These are phyloP conservation scores for Omphaloscelis lunosa DNA, from an alignment of 2,888 invertebrate species.

Conservation along the genomic window DNA sequence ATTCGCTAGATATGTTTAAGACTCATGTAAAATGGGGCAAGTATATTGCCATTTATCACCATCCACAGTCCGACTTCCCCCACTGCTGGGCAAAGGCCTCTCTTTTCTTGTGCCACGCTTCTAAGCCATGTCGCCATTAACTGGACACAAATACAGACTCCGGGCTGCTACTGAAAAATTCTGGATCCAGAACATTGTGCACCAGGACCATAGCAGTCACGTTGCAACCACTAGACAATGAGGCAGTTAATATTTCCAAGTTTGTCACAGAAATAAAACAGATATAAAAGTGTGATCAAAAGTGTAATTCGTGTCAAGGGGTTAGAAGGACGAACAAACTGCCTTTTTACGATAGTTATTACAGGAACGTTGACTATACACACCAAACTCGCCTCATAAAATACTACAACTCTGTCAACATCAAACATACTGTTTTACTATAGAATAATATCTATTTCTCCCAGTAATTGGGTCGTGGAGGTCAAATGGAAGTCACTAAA, in stretches of 20 bases:
- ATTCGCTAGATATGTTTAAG: neutral
- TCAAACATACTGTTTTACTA: conserved; percentile 13
- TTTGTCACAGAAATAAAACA: neutral
- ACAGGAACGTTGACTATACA: conserved; percentile 1
- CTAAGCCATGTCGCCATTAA: neutral
- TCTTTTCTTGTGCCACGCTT: too few species aligned
- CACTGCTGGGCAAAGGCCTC: too few species aligned
- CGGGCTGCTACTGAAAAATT: neutral
- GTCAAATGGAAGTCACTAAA: conserved; percentile 13
- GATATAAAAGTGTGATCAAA: conserved; percentile 22
- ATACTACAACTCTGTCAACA: conserved; percentile 23
- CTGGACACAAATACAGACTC: too few species aligned
- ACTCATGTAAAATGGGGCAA: neutral
- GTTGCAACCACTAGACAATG: neutral
- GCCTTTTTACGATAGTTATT: conserved; percentile 28
- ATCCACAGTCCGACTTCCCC: neutral
- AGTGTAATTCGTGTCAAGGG: conserved; percentile 31
- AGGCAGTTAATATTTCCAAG: neutral
- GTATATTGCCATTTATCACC: neutral
- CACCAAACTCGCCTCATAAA: conserved; percentile 30
- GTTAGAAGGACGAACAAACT: conserved; percentile 11
- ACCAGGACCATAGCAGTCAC: neutral
- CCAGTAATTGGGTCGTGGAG: conserved; percentile 32
- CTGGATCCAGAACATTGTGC: neutral
- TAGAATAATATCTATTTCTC: conserved; percentile 15